phyloP scores from a whole-genome alignment of 1,140 invertebrate genomes.

The Diabrotica virgifera region DNA sequence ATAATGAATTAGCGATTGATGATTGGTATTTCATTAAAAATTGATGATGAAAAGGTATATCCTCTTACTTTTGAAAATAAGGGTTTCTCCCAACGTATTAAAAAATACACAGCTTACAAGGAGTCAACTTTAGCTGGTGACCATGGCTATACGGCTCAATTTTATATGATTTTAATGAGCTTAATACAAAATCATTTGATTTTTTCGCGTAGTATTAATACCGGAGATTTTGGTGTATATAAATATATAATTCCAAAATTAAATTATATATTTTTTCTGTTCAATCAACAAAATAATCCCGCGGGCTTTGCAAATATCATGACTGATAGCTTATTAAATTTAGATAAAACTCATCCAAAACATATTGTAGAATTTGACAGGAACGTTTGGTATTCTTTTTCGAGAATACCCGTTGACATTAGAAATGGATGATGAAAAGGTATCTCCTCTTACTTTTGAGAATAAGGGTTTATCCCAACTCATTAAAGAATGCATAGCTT shows the following conservation, averaged over 20 bases:
- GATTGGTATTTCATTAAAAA: too few species aligned
- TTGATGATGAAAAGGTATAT: background rate
- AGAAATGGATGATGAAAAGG: too few species aligned
- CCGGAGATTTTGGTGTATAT: conserved; percentile 36
- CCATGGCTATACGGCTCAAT: conserved; percentile 45
- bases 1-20: background rate
- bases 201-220: conserved; percentile 37
- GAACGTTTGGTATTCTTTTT: too few species aligned
- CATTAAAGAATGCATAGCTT: background rate
- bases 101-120: conserved; percentile 7
- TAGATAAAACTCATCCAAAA: too few species aligned
- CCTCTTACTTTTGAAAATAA: background rate
- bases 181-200: too few species aligned
- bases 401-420: too few species aligned
- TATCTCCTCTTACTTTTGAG: background rate
- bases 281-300: conserved; percentile 34
- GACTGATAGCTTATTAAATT: conserved; percentile 29
- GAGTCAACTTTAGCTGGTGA: conserved; percentile 32
- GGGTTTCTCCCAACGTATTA: background rate
- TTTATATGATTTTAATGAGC: conserved; percentile 43
- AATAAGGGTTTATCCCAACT: background rate
- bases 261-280: conserved; percentile 32
- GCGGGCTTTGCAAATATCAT: conserved; percentile 29
- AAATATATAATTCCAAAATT: conserved; percentile 27
- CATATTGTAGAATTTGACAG: too few species aligned